A percentile compares a stretch with the other conserved stretches of the same genome.
These are phyloP conservation scores for Lasioglossum oenotherae DNA, from an alignment of 2,888 invertebrate genomes.

Conservation along the genomic window DNA sequence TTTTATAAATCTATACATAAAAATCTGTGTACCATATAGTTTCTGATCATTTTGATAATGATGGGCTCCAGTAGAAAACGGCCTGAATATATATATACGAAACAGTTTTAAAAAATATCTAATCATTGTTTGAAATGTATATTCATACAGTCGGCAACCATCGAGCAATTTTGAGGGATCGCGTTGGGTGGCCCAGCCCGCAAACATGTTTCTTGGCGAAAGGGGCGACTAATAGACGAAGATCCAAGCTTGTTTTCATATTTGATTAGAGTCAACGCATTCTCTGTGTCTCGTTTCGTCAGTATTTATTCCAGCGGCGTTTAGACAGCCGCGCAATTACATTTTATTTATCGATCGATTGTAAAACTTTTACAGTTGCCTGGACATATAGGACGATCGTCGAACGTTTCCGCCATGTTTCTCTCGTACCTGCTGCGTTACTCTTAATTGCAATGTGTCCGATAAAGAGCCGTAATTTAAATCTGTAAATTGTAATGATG, in stretches of 20 bases:
- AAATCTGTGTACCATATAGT: background rate
- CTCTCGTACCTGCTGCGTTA: constrained; percentile 55
- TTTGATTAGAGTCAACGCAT: constrained; percentile 33
- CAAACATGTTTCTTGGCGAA: constrained; percentile 23
- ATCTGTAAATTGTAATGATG: constrained; percentile 20
- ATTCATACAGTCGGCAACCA: background rate
- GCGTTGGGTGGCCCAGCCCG: background rate
- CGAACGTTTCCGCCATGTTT: constrained; percentile 40
- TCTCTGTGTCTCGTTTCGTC: constrained; percentile 34
- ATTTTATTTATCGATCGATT: constrained; percentile 30
- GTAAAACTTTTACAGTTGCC: constrained; percentile 20
- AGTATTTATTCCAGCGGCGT: constrained; percentile 41
- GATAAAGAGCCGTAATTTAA: constrained; percentile 18
- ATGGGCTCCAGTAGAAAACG: background rate
- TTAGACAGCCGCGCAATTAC: constrained; percentile 18
- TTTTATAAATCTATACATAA: constrained; percentile 6
- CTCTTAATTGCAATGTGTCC: constrained; percentile 22
- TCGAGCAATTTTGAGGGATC: background rate
- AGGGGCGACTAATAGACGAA: constrained; percentile 50
- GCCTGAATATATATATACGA: background rate
- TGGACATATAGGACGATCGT: constrained; percentile 37
- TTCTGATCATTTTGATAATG: background rate
- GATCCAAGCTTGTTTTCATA: constrained; percentile 31
- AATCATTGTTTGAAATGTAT: background rate
- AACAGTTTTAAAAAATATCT: background rate